Conservation (phyloP, 2,797 vertebrate genomes). For the Micromesistius poutassou region DNA sequence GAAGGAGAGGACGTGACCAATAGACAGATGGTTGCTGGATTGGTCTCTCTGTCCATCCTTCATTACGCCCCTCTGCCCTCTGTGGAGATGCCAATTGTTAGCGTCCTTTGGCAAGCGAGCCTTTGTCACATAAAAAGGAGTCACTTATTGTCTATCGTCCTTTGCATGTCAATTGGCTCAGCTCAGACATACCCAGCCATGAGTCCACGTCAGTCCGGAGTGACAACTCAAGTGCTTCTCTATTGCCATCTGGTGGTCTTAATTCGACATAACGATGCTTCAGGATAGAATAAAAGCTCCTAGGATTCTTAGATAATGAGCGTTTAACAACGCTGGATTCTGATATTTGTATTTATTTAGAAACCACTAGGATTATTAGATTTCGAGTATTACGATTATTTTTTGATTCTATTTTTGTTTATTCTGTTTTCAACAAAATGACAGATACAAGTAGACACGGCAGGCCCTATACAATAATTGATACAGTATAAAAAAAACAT, state of each 20-base stretch:
- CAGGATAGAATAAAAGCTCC: background rate
- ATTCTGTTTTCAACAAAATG: constrained; percentile 26
- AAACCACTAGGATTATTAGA: background rate
- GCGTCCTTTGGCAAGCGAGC: constrained; percentile 29
- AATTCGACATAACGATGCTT: background rate
- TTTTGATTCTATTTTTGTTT: background rate
- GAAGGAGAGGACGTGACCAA: background rate
- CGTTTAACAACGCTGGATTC: background rate
- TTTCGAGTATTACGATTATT: background rate
- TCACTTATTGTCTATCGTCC: constrained; percentile 27
- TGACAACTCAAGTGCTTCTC: constrained; percentile 19
- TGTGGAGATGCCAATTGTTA: constrained; percentile 19
- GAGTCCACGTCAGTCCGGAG: background rate
- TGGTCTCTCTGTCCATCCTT: constrained; percentile 9
- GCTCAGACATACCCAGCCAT: constrained; percentile 6
- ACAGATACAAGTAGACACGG: constrained; percentile 36
- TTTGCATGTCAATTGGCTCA: constrained; percentile 8
- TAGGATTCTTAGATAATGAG: background rate
- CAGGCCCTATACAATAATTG: background rate
- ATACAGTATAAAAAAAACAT: constrained; percentile 47
- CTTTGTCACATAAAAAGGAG: constrained; percentile 17
- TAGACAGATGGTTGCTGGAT: background rate
- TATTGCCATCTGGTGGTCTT: constrained; percentile 48
- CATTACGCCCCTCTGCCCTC: constrained; percentile 31
- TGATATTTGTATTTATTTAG: background rate